Conservation (phyloP, 2,797 vertebrate species). For the Pantherophis vulpinus region DNA sequence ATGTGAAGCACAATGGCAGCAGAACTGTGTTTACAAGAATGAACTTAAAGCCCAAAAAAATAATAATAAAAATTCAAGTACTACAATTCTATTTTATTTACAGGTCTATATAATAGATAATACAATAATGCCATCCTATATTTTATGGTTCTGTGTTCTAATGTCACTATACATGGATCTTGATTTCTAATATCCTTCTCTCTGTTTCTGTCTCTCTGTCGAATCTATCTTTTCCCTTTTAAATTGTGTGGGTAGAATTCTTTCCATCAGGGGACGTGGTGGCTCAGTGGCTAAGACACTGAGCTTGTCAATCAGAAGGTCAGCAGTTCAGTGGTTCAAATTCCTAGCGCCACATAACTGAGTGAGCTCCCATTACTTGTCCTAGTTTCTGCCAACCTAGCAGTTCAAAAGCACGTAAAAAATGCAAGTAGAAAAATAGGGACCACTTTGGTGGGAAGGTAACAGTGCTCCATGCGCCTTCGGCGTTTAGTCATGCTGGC, state of each 20-base stretch:
- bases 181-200: neutral
- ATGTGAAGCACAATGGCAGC: neutral
- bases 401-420: too few species aligned
- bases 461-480: too few species aligned
- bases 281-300: too few species aligned
- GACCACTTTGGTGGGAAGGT: too few species aligned
- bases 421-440: too few species aligned
- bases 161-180: neutral
- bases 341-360: too few species aligned
- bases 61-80: neutral
- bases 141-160: neutral
- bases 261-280: neutral
- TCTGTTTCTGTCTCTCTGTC: neutral
- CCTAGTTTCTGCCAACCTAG: too few species aligned
- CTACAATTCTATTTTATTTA: neutral
- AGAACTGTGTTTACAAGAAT: neutral
- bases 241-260: neutral
- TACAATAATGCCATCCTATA: neutral
- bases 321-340: too few species aligned
- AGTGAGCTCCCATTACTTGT: too few species aligned
- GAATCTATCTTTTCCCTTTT: neutral
- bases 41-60: neutral
- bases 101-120: neutral
- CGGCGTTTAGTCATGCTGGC: too few species aligned
- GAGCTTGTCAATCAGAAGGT: too few species aligned